phyloP scores from a whole-genome alignment of 2,888 invertebrate species.

The Melinaea menophilus region DNA sequence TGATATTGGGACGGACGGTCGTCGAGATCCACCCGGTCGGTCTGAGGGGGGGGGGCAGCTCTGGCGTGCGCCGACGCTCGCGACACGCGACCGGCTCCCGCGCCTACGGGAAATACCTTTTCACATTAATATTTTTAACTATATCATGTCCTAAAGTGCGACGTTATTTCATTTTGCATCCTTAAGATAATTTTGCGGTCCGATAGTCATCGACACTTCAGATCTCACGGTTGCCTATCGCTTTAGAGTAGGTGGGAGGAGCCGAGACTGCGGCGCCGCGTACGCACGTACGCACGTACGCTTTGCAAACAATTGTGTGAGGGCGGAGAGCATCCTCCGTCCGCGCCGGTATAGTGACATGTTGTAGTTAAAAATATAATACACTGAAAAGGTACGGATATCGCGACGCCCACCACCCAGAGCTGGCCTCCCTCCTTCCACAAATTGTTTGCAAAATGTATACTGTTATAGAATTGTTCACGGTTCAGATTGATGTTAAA shows the following conservation, averaged over 20 bases:
- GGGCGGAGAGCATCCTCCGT: conserved; percentile 71
- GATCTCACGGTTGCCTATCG: conserved; percentile 72
- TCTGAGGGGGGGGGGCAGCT: conserved; percentile 71
- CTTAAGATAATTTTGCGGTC: conserved; percentile 56
- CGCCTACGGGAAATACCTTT: conserved; percentile 78
- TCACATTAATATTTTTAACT: conserved; percentile 77
- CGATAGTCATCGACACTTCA: conserved; percentile 67
- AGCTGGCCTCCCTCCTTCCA: conserved; percentile 88
- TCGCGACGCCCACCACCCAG: conserved; percentile 60
- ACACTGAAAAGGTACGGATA: conserved; percentile 75
- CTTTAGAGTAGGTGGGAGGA: conserved; percentile 48
- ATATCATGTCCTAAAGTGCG: conserved; percentile 77
- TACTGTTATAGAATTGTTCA: conserved; percentile 33
- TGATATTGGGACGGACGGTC: conserved; percentile 60
- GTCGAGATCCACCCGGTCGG: conserved; percentile 34
- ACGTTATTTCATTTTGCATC: conserved; percentile 71
- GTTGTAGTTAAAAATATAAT: conserved; percentile 74
- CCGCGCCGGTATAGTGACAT: conserved; percentile 70
- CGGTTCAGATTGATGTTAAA: conserved; percentile 29
- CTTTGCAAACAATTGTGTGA: conserved; percentile 79
- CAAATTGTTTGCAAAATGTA: conserved; percentile 91
- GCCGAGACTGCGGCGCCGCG: conserved; percentile 27
- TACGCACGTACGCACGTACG: conserved; percentile 22
- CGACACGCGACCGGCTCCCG: conserved; percentile 62
- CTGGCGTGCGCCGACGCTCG: conserved; percentile 65